Conservation (phyloP, 2,797 vertebrate genomes). For the Mormyrops attenuatus region DNA sequence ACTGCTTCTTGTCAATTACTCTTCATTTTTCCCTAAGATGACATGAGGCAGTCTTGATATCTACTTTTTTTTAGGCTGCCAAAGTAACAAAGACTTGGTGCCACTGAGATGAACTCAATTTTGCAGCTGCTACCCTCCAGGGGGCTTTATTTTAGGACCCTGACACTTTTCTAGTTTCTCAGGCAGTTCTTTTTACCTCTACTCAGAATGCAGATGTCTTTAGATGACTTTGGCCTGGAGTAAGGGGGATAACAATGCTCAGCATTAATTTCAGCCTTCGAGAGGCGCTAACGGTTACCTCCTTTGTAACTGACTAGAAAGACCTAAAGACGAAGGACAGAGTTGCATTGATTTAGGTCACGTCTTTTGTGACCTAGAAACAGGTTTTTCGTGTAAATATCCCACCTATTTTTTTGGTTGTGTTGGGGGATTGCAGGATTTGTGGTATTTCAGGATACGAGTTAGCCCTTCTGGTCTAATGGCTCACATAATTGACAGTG, state of each 20-base stretch:
- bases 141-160: not conserved
- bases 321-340: not conserved
- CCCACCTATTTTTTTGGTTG: not conserved
- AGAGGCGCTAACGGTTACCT: not conserved
- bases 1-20: not conserved
- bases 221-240: not conserved
- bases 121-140: not conserved
- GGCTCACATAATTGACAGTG: not conserved
- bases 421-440: not conserved
- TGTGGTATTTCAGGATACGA: not conserved
- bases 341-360: not conserved
- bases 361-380: not conserved
- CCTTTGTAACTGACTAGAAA: not conserved
- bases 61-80: not conserved
- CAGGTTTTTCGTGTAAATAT: not conserved
- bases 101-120: constrained; percentile 4
- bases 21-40: not conserved
- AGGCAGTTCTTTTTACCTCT: not conserved
- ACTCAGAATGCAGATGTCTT: not conserved
- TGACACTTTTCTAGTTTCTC: not conserved
- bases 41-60: not conserved
- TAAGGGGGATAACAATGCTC: not conserved
- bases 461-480: not conserved
- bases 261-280: not conserved
- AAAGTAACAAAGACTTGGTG: not conserved